Evolutionary conservation across 1,140 invertebrate species (phyloP).

Genomic region (Dendroctonus ponderosae): DNA sequence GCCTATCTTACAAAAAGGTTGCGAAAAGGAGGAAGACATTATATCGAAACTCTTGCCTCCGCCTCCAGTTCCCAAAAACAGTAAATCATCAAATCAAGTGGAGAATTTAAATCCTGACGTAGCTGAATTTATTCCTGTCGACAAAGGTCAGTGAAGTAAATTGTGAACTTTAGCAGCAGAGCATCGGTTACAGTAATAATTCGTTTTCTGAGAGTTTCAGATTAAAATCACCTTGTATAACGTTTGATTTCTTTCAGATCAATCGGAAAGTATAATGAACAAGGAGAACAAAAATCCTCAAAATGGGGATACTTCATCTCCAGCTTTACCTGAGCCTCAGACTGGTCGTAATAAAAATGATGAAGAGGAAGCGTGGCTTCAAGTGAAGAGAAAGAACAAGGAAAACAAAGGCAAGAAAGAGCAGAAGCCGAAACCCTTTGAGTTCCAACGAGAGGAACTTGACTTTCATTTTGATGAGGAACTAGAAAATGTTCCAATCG

Average conservation of each 20-base stretch:
- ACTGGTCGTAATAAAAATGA: constrained; percentile 20
- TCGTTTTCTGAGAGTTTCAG: no score
- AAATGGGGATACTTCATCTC: constrained; percentile 7
- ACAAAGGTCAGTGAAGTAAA: constrained; percentile 27
- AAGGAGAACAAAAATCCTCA: constrained; percentile 33
- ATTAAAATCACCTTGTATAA: no score
- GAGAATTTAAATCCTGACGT: constrained; percentile 76
- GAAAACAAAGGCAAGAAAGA: constrained; percentile 51
- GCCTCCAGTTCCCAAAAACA: constrained; percentile 61
- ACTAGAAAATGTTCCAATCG: constrained; percentile 69
- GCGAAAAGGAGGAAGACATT: constrained; percentile 54
- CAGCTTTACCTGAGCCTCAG: no score
- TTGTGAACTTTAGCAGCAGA: background rate
- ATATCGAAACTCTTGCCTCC: constrained; percentile 63
- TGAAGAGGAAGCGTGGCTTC: constrained; percentile 43
- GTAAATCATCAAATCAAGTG: constrained; percentile 30
- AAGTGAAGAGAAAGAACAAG: constrained; percentile 47
- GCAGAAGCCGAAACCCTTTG: constrained; percentile 42
- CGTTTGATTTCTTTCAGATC: no score
- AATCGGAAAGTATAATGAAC: constrained; percentile 1
- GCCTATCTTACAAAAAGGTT: constrained; percentile 70
- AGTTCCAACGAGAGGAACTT: constrained; percentile 74
- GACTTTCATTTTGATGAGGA: constrained; percentile 98
- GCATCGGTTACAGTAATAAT: no score
- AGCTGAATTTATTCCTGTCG: constrained; percentile 74